These are phyloP conservation scores for Eidolon helvum DNA, from an alignment of 2,113 vertebrate genomes.

Conservation along the genomic window DNA sequence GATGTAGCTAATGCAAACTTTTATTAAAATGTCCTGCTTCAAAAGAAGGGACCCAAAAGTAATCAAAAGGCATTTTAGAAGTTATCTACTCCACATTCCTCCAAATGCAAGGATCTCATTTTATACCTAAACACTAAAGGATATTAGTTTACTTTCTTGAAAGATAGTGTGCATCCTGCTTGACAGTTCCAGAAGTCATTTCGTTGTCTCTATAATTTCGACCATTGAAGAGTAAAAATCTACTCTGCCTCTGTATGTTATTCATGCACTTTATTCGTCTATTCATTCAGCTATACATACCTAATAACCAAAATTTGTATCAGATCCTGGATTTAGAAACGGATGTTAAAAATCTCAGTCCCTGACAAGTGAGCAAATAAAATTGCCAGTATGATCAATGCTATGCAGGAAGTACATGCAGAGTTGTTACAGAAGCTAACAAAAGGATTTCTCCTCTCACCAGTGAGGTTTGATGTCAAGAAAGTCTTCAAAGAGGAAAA, in stretches of 20 bases:
- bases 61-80: neutral
- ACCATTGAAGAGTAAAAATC: neutral
- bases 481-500: neutral
- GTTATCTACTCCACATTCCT: neutral
- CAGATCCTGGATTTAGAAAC: neutral
- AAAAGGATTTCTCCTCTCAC: neutral
- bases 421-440: neutral
- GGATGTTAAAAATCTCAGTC: neutral
- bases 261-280: neutral
- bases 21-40: neutral
- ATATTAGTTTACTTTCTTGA: neutral
- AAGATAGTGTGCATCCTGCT: neutral
- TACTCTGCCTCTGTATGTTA: neutral
- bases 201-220: neutral
- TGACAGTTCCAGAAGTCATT: neutral
- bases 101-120: neutral
- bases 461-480: neutral
- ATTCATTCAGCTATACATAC: neutral
- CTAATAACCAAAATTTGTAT: neutral
- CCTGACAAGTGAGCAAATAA: neutral
- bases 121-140: neutral
- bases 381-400: neutral
- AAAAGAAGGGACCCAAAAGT: neutral
- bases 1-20: neutral
- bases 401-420: neutral